A percentile compares a stretch with the other conserved stretches of the same genome.
These are phyloP conservation scores for Anastrepha ludens DNA, from an alignment of 1,140 invertebrate species.

Conservation along the genomic window DNA sequence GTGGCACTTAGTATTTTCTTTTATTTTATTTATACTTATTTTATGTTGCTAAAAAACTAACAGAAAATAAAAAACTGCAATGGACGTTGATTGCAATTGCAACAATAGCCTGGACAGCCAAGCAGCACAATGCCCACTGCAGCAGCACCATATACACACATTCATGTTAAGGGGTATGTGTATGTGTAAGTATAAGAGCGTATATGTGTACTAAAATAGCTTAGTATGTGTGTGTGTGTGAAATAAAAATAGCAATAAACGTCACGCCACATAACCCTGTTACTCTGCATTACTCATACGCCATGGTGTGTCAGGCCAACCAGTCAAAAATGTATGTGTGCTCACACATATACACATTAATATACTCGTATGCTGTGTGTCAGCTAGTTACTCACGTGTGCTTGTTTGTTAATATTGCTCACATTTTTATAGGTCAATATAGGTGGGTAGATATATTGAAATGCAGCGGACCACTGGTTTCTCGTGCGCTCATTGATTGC, in stretches of 20 bases:
- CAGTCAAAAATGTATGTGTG: background rate
- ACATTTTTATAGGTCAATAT: slow-evolving; percentile 38
- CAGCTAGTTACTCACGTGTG: background rate
- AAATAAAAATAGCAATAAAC: slow-evolving; percentile 37
- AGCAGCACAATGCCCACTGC: background rate
- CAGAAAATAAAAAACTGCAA: background rate
- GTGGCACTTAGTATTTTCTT: slow-evolving; percentile 33
- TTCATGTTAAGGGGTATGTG: background rate
- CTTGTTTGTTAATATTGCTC: background rate
- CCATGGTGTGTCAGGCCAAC: background rate
- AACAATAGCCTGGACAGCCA: slow-evolving; percentile 2
- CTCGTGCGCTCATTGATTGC: slow-evolving; percentile 19
- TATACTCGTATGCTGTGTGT: background rate
- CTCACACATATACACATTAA: background rate
- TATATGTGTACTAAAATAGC: background rate
- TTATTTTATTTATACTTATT: slow-evolving; percentile 34
- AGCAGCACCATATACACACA: background rate
- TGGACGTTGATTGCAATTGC: slow-evolving; percentile 1
- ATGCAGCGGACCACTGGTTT: background rate
- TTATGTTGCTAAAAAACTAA: background rate
- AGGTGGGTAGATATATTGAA: slow-evolving; percentile 8
- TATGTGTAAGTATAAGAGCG: background rate
- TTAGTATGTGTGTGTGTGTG: too few species aligned
- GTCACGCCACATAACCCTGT: background rate
- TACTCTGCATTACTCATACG: slow-evolving; percentile 10